Percentiles rank a stretch among this genome's conserved stretches.
These are phyloP conservation scores for Metalampra italica DNA, from an alignment of 2,888 invertebrate species.

Conservation along the genomic window DNA sequence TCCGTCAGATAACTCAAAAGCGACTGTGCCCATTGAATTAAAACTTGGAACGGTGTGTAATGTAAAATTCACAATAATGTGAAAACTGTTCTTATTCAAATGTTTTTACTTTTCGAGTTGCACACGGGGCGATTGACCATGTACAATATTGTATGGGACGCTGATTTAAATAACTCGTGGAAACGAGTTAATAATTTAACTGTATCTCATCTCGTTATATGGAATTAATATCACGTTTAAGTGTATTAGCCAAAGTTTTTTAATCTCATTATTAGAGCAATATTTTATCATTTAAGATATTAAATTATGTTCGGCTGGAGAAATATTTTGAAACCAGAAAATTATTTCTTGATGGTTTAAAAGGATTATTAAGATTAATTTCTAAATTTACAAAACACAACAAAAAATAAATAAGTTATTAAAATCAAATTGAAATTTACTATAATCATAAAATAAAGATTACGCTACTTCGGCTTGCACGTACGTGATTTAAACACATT, in stretches of 20 bases:
- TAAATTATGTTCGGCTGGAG: slow-evolving; percentile 20
- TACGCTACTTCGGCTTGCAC: slow-evolving; percentile 47
- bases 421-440: slow-evolving; percentile 72
- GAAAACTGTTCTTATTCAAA: no score
- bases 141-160: no score
- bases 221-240: slow-evolving; percentile 2
- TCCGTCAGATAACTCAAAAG: no score
- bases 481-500: slow-evolving; percentile 63
- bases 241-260: slow-evolving; percentile 4
- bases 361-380: slow-evolving; percentile 56
- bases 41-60: no score
- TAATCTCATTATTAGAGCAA: slow-evolving; percentile 15
- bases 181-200: not conserved
- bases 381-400: slow-evolving; percentile 38
- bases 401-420: slow-evolving; percentile 68
- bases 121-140: no score
- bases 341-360: slow-evolving; percentile 35
- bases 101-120: no score
- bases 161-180: not conserved
- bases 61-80: no score
- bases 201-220: slow-evolving; percentile 1
- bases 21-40: no score
- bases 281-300: slow-evolving; percentile 18
- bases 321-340: slow-evolving; percentile 39
- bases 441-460: slow-evolving; percentile 71